A percentile compares a stretch with the other conserved stretches of the same genome.
Evolutionary conservation across 2,113 vertebrate genomes (phyloP).

Genomic region (Galemys pyrenaicus): DNA sequence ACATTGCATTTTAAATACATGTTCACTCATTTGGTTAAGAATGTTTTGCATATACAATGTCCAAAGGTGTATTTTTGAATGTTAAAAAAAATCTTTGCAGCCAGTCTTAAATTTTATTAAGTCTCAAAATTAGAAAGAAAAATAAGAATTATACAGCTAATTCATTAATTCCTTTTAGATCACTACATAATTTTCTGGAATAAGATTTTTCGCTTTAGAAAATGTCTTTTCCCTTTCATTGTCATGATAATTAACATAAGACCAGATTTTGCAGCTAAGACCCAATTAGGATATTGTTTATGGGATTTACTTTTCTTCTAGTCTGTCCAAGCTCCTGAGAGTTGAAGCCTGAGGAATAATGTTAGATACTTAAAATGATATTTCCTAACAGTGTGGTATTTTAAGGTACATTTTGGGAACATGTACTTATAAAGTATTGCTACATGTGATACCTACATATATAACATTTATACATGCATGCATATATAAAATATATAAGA

Average conservation of each 20-base stretch:
- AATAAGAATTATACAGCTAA: not conserved
- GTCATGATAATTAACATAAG: conserved; percentile 6
- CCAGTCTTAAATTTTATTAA: conserved; percentile 12
- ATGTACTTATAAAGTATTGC: not conserved
- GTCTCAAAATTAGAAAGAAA: conserved; percentile 32
- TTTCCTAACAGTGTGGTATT: not conserved
- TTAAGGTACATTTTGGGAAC: not conserved
- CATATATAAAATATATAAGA: not conserved
- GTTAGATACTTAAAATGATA: conserved; percentile 11
- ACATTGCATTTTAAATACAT: conserved; percentile 34
- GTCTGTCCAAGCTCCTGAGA: not conserved
- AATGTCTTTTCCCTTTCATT: conserved; percentile 21
- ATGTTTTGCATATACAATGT: not conserved
- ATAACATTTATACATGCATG: not conserved
- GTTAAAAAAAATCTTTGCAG: conserved; percentile 16
- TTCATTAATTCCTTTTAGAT: not conserved
- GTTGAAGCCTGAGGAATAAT: conserved; percentile 4
- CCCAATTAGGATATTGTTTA: not conserved
- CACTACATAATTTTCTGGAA: not conserved
- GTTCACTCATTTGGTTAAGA: not conserved
- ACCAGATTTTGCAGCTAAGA: not conserved
- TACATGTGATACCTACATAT: not conserved
- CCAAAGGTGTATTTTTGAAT: not conserved
- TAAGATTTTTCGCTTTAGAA: not conserved
- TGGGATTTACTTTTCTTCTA: not conserved